Conservation (phyloP, 2,888 invertebrate genomes). For the Lottia gigantea region DNA sequence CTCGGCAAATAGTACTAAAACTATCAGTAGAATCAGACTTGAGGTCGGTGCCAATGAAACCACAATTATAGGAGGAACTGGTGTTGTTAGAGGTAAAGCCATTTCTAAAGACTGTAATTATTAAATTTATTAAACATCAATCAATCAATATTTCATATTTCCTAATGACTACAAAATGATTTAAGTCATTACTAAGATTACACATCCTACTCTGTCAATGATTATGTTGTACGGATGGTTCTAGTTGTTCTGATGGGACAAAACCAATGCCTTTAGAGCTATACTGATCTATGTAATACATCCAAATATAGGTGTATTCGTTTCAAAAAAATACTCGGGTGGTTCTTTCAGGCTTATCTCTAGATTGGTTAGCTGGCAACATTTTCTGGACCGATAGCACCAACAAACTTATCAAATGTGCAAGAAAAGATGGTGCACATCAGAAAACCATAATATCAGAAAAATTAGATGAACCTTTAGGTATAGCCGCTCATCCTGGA, state of each 20-base stretch:
- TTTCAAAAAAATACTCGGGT: no score
- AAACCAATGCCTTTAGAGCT: no score
- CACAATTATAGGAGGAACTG: slow-evolving; percentile 55
- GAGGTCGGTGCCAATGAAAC: slow-evolving; percentile 46
- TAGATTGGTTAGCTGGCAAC: slow-evolving; percentile 68
- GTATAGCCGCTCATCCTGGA: slow-evolving; percentile 85
- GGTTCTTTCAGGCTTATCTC: slow-evolving; percentile 63
- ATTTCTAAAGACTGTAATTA: no score
- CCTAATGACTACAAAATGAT: no score
- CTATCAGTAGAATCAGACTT: slow-evolving; percentile 54
- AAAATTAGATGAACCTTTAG: slow-evolving; percentile 83
- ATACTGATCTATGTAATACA: no score
- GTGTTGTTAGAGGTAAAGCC: slow-evolving; percentile 53
- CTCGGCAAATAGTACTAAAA: slow-evolving; percentile 56
- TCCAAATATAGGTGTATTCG: no score
- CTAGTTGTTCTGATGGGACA: no score
- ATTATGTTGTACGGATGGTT: no score
- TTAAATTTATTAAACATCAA: no score
- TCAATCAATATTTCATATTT: no score
- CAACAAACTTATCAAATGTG: slow-evolving; percentile 66
- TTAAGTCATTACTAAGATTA: no score
- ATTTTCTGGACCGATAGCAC: slow-evolving; percentile 69
- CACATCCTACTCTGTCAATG: no score
- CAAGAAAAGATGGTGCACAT: slow-evolving; percentile 72
- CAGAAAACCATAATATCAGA: slow-evolving; percentile 83